Base-by-base conservation (phyloP, 1,140 invertebrate genomes). In the Drosophila truncata region DNA sequence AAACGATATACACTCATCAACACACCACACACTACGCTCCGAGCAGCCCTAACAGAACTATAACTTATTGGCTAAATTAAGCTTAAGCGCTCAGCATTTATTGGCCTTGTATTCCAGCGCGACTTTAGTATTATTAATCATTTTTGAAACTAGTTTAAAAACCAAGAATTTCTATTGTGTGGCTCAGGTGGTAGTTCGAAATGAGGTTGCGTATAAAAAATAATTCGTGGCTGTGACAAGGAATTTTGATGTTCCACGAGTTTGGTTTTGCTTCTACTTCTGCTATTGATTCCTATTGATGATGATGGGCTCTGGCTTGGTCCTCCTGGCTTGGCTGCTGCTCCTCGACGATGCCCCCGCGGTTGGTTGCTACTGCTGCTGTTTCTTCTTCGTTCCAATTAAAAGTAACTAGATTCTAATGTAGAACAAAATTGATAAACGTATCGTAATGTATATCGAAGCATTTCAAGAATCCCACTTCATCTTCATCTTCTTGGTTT, bases 401-500 rank as follows among this genome's bases (percentile, higher is more conserved):
- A 69, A 70, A 75, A 86, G 52, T 90, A 88, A 84, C 73, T 90
- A 79, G 71, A 90, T 85, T 90, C 74, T 90, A 90, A 85, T 90
- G 85, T 90, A 90, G 81, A 90, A 90, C 80, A 87, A 80, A 84
- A 66, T 78, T 47, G 65, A 76, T 82, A 67, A 85, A 90, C 54
- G 69, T 79, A 78, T 81, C 59, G 52, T 54, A 54, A 82, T 77
- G 59, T 80, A 78, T 86, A 78, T 86, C 79, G 63, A 83, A 86
- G 79, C 65, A 61, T 80, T 80, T 49, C 20, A 77, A 84, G 80
- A 80, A 74, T 80, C 65, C 72, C 59, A 72, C 49, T 60, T 86
- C 57, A 41, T 60, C 49, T 60, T 86, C 57, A 41, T 60, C 42
- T 76, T 63, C 49, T 80, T 64, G 52, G 16, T 67, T 55, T 55